Base-by-base conservation (phyloP, 1,140 invertebrate genomes). In the Diploscapter pachys region DNA sequence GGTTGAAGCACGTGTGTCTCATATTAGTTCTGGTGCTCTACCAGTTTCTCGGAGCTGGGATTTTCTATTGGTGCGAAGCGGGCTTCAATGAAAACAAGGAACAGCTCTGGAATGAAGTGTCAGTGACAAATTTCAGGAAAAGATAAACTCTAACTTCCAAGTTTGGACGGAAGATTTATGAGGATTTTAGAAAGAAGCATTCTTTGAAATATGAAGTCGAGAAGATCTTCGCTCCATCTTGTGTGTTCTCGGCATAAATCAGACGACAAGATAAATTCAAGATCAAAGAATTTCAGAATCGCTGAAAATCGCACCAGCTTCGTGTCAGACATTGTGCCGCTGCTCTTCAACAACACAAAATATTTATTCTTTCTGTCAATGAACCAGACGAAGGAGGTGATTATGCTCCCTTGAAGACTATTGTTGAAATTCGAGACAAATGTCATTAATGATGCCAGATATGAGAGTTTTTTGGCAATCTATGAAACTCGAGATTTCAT, bases 1-100 rank as follows among this genome's bases (percentile, higher is more conserved):
- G 81, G 31, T 62, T 82, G 3, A 82, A 82, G 71, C 81, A 82
- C 63, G 56, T 81, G 11, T 66, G 63, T 50, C 76, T 82, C 50
- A 71, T 82, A 53, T 5, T 51, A 6, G 56, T 83, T 51, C 78
- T 82, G 4, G 64, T 80, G 55, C 48, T 80, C 54, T 82, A 83
- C 69, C 76, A 80, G 56, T 83, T 82, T 63, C 56, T 82, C 4
- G 81, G 81, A 9, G 81, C 81, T 13, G 71, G 52, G 3, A 71
- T 82, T 5, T 82, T 82, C 68, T 83, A 80, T 70, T 82, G 71
- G 56, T 80, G 64, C 53, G 81, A 82, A 71, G 72, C 68, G 8
- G 61, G 54, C 8, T 56, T 81, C 62, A 82, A 82, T 9, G 69
- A 78, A 55, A 48, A 57, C 5, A 76, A 81, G 64, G 80, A 83